Conservation (phyloP, 2,797 vertebrate species). For the Chrosomus eos region DNA sequence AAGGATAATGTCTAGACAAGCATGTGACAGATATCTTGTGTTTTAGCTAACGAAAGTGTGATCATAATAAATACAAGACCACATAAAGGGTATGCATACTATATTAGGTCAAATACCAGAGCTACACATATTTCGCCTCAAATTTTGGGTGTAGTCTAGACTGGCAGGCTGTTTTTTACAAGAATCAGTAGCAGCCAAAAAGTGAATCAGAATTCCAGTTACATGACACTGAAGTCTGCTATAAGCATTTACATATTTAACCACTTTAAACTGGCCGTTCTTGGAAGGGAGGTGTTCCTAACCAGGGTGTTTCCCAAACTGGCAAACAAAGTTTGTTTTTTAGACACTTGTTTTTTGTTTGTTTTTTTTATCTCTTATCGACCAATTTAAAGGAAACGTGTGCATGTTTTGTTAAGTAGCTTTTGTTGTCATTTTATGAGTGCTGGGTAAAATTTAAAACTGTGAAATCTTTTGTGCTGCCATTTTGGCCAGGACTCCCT, state of each 20-base stretch:
- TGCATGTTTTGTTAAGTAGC: too few relatives aligned
- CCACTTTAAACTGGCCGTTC: neutral
- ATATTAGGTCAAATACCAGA: neutral
- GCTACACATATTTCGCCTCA: neutral
- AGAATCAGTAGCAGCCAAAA: neutral
- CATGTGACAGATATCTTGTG: neutral
- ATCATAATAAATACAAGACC: slow-evolving; percentile 3
- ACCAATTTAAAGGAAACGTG: too few relatives aligned
- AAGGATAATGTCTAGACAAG: neutral
- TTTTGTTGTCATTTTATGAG: too few relatives aligned
- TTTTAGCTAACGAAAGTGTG: neutral
- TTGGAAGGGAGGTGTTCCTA: neutral
- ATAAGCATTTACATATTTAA: neutral
- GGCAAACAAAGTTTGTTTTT: neutral
- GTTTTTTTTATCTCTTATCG: too few relatives aligned
- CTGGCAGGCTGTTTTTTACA: neutral
- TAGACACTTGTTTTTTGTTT: too few relatives aligned
- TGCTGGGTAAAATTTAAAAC: too few relatives aligned
- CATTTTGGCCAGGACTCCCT: too few relatives aligned
- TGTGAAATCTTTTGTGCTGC: too few relatives aligned
- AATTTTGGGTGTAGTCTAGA: slow-evolving; percentile 33
- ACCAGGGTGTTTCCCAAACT: neutral
- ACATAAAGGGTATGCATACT: neutral
- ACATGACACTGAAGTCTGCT: neutral
- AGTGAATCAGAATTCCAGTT: slow-evolving; percentile 13